A percentile compares a stretch with the other conserved stretches of the same genome.
These are phyloP conservation scores for Rhabdomys dilectus DNA, from an alignment of 2,113 vertebrate species.

Conservation along the genomic window DNA sequence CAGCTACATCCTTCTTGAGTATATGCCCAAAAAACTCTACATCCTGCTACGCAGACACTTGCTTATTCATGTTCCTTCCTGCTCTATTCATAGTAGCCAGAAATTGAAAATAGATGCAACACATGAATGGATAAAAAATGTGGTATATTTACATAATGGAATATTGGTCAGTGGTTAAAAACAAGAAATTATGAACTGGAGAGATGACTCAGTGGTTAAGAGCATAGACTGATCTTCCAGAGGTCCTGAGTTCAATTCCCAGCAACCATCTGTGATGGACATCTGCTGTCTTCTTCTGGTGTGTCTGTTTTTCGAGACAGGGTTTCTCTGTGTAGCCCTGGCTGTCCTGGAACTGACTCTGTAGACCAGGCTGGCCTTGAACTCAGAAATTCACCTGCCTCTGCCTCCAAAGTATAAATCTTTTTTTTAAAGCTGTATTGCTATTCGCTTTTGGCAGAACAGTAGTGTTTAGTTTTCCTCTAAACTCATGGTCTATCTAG, in stretches of 20 bases:
- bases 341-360: too few relatives aligned
- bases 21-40: neutral
- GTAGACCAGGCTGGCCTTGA: too few relatives aligned
- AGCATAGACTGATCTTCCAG: too few relatives aligned
- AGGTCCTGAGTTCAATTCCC: too few relatives aligned
- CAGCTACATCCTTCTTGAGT: neutral
- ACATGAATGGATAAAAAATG: neutral
- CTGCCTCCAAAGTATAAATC: too few relatives aligned
- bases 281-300: too few relatives aligned
- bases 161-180: neutral
- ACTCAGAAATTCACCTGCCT: too few relatives aligned
- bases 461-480: neutral
- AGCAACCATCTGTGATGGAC: too few relatives aligned
- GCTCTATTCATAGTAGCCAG: neutral
- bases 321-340: too few relatives aligned
- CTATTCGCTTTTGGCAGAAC: neutral
- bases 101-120: neutral
- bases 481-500: neutral
- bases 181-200: neutral
- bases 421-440: too few relatives aligned
- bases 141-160: neutral
- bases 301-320: too few relatives aligned
- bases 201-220: too few relatives aligned
- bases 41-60: neutral
- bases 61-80: neutral